phyloP scores from a whole-genome alignment of 2,888 invertebrate genomes.

The Linyphia triangularis region DNA sequence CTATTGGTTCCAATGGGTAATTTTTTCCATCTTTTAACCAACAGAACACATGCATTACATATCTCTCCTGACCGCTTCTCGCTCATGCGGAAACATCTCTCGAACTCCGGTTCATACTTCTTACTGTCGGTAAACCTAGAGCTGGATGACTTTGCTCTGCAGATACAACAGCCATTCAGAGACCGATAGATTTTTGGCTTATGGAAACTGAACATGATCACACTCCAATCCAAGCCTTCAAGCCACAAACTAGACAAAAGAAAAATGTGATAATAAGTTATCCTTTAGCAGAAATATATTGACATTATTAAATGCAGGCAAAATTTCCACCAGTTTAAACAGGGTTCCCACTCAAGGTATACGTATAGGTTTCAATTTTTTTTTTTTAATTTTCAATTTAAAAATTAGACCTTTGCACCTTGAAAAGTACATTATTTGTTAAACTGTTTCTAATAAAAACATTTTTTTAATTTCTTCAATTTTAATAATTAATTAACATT shows the following conservation, averaged over 20 bases:
- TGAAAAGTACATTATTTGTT: too few relatives aligned
- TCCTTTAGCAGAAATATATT: too few relatives aligned
- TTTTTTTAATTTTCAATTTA: too few relatives aligned
- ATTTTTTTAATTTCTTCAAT: too few relatives aligned
- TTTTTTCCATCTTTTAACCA: constrained; percentile 90
- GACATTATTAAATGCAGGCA: too few relatives aligned
- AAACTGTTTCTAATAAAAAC: too few relatives aligned
- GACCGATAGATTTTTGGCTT: constrained; percentile 91
- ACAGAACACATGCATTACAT: constrained; percentile 90
- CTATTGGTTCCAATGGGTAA: constrained; percentile 86
- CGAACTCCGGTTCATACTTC: constrained; percentile 89
- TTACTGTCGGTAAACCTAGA: constrained; percentile 91
- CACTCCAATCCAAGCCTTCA: constrained; percentile 23
- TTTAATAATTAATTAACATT: too few relatives aligned
- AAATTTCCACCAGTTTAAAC: too few relatives aligned
- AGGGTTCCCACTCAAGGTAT: too few relatives aligned
- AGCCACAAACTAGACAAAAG: constrained; percentile 38
- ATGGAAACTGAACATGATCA: constrained; percentile 89
- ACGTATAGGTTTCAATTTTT: too few relatives aligned
- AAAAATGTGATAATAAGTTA: not conserved
- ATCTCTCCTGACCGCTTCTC: constrained; percentile 89
- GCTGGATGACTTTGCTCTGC: constrained; percentile 89
- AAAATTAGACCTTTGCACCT: too few relatives aligned
- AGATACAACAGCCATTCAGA: constrained; percentile 90
- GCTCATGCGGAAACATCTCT: constrained; percentile 87